Evolutionary conservation across 2,113 vertebrate genomes (phyloP).

Genomic region (Plectropomus leopardus): DNA sequence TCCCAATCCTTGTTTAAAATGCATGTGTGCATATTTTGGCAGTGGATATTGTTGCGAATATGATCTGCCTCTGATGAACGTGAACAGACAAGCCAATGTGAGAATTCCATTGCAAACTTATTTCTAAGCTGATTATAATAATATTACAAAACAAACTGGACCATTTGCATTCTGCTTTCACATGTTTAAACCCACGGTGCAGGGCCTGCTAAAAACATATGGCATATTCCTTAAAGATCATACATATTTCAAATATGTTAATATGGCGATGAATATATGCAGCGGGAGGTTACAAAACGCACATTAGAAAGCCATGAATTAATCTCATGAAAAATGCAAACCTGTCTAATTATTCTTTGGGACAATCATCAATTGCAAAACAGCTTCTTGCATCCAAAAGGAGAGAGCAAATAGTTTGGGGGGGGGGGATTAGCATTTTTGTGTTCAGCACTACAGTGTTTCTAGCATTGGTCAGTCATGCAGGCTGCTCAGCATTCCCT

Average conservation of each 20-base stretch:
- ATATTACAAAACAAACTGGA: constrained; percentile 51
- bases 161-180: constrained; percentile 63
- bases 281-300: constrained; percentile 68
- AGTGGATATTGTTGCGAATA: constrained; percentile 26
- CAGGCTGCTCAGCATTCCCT: constrained; percentile 55
- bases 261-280: constrained; percentile 62
- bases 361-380: constrained; percentile 73
- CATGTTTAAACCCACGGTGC: constrained; percentile 47
- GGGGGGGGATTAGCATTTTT: constrained; percentile 52
- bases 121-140: constrained; percentile 36
- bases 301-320: constrained; percentile 72
- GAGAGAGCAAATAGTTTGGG: constrained; percentile 49
- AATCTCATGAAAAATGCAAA: constrained; percentile 80
- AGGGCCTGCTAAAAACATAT: constrained; percentile 58
- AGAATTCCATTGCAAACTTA: constrained; percentile 38
- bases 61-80: constrained; percentile 30
- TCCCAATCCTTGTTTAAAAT: constrained; percentile 10
- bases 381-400: constrained; percentile 61
- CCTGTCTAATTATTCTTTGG: constrained; percentile 71
- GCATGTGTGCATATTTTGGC: constrained; percentile 20
- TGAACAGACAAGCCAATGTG: constrained; percentile 31
- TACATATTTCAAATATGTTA: constrained; percentile 79
- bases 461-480: constrained; percentile 37
- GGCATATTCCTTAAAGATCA: constrained; percentile 70
- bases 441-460: constrained; percentile 34